Percentiles rank a stretch among this genome's conserved stretches.
These are phyloP conservation scores for Lamellibrachia columna DNA, from an alignment of 2,888 invertebrate species.

Conservation along the genomic window DNA sequence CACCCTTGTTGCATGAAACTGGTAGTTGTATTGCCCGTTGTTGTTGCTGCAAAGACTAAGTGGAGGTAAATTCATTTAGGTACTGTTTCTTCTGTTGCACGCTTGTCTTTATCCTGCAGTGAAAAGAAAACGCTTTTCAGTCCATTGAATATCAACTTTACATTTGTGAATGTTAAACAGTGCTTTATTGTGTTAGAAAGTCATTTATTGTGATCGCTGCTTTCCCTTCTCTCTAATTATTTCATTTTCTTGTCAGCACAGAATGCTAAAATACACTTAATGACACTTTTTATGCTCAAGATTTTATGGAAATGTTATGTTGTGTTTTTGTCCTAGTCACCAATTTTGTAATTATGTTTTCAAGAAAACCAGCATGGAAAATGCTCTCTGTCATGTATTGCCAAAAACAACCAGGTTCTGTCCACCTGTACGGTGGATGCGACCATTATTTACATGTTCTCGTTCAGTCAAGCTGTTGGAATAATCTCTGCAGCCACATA, in stretches of 20 bases:
- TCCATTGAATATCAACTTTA: not conserved
- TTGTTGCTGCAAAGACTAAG: not conserved
- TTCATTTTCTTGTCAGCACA: not conserved
- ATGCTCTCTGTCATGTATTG: not conserved
- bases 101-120: not conserved
- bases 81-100: not conserved
- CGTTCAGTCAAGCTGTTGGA: not conserved
- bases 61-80: slow-evolving; percentile 9
- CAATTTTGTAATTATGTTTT: not conserved
- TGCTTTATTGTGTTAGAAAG: not conserved
- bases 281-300: not conserved
- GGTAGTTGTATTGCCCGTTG: not conserved
- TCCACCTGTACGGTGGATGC: not conserved
- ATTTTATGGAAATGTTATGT: not conserved
- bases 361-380: not conserved
- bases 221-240: not conserved
- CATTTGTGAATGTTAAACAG: not conserved
- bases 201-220: not conserved
- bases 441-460: not conserved
- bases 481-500: not conserved
- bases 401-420: not conserved
- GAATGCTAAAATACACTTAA: not conserved
- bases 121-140: not conserved
- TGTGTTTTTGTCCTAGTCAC: not conserved
- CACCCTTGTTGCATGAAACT: not conserved